phyloP scores from a whole-genome alignment of 2,113 vertebrate species.

The Grammomys dolichurus region DNA sequence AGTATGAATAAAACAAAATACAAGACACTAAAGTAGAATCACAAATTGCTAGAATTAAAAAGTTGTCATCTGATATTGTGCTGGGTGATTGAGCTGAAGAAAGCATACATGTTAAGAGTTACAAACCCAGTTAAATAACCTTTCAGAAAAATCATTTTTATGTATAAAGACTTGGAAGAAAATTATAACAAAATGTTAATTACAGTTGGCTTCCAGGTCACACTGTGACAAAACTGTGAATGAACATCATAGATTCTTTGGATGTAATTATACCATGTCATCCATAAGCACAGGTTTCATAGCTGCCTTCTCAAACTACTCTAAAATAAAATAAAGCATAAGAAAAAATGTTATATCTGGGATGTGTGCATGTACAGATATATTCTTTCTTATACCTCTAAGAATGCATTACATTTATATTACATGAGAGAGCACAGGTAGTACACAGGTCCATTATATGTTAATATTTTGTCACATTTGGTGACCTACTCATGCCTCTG shows the following conservation, averaged over 20 bases:
- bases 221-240: not conserved
- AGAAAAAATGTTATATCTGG: not conserved
- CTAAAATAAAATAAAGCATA: not conserved
- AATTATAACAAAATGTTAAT: constrained; percentile 5
- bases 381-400: not conserved
- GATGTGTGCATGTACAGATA: not conserved
- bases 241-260: not conserved
- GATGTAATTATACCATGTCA: not conserved
- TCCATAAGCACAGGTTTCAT: not conserved
- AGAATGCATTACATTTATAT: not conserved
- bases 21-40: not conserved
- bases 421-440: not conserved
- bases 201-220: not conserved
- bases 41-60: not conserved
- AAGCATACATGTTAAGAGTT: not conserved
- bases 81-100: not conserved
- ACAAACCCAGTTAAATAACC: not conserved
- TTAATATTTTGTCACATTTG: not conserved
- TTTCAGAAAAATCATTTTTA: not conserved
- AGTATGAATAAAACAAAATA: not conserved
- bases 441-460: not conserved
- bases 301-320: no score
- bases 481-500: not conserved
- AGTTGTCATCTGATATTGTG: not conserved
- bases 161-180: not conserved